Conservation (phyloP, 2,797 vertebrate species). For the Jordanella pulchra region DNA sequence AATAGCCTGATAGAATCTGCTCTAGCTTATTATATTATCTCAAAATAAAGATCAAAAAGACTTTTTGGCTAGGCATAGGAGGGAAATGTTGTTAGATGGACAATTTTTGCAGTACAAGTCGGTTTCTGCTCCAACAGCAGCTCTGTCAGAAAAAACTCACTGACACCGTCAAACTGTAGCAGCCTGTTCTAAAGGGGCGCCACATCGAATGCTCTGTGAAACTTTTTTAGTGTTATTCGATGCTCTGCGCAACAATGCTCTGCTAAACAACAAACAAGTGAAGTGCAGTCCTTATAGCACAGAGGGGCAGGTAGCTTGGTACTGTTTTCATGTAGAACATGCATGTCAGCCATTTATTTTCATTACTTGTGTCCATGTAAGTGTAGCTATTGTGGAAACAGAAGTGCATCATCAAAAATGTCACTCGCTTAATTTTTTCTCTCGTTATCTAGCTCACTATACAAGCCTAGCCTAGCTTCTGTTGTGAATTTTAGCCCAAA, state of each 20-base stretch:
- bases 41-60: no score
- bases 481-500: neutral
- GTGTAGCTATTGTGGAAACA: neutral
- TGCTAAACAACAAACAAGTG: slow-evolving; percentile 1
- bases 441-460: neutral
- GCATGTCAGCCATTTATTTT: no score
- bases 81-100: no score
- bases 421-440: neutral
- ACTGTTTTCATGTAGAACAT: neutral
- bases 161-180: neutral
- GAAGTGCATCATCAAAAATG: neutral
- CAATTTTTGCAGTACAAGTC: neutral
- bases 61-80: no score
- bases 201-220: neutral
- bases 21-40: no score
- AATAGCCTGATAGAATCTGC: no score
- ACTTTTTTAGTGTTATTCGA: neutral
- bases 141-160: neutral
- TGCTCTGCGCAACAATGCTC: neutral
- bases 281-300: neutral
- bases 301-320: neutral
- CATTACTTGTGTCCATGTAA: no score
- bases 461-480: neutral
- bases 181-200: neutral
- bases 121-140: slow-evolving; percentile 2